Conservation (phyloP, 2,797 vertebrate species). For the Hypotaenidia philippensis region DNA sequence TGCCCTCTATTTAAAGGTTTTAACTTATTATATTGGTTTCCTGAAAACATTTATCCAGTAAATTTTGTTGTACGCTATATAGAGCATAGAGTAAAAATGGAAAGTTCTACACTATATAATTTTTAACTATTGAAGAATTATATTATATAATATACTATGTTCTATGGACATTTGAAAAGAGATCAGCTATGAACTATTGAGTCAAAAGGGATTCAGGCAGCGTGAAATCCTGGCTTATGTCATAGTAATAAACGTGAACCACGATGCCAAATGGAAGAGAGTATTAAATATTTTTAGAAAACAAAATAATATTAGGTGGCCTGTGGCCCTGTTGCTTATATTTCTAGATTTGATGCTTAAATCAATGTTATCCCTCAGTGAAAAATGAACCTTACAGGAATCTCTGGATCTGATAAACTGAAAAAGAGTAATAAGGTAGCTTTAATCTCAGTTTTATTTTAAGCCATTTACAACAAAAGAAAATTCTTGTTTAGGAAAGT, state of each 20-base stretch:
- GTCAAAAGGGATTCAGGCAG: slow-evolving; percentile 63
- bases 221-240: slow-evolving; percentile 58
- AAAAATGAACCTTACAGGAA: slow-evolving; percentile 40
- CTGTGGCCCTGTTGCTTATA: slow-evolving; percentile 43
- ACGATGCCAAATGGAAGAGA: slow-evolving; percentile 69
- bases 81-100: slow-evolving; percentile 55
- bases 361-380: slow-evolving; percentile 40
- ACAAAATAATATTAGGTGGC: slow-evolving; percentile 28
- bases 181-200: slow-evolving; percentile 54
- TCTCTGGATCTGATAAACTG: slow-evolving; percentile 29
- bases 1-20: slow-evolving; percentile 64
- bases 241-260: slow-evolving; percentile 38
- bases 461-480: slow-evolving; percentile 50
- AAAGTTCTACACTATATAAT: slow-evolving; percentile 60
- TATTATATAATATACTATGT: slow-evolving; percentile 63
- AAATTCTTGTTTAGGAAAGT: slow-evolving; percentile 28
- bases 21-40: slow-evolving; percentile 70
- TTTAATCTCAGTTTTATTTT: slow-evolving; percentile 50
- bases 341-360: slow-evolving; percentile 67
- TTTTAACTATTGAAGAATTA: slow-evolving; percentile 67
- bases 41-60: slow-evolving; percentile 64
- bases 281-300: slow-evolving; percentile 70
- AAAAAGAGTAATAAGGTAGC: slow-evolving; percentile 48
- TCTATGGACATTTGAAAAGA: slow-evolving; percentile 55
- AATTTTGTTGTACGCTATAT: slow-evolving; percentile 65